phyloP scores from a whole-genome alignment of 2,888 invertebrate genomes.

The Andrena marginata region DNA sequence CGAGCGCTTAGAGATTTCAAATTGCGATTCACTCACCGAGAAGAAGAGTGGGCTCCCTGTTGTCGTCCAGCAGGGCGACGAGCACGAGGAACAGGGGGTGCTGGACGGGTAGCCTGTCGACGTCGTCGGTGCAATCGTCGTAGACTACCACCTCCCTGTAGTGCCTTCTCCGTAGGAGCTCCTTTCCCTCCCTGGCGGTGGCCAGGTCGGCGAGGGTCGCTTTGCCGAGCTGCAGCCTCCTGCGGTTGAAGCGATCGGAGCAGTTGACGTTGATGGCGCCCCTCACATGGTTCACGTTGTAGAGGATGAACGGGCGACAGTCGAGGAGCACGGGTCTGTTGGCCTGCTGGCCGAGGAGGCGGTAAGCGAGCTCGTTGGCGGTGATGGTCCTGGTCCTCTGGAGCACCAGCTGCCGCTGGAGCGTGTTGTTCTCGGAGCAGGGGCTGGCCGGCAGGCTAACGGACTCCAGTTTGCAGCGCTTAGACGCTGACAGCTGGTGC shows the following conservation, averaged over 20 bases:
- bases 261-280: constrained; percentile 91
- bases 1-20: neutral
- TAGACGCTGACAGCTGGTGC: constrained; percentile 81
- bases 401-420: constrained; percentile 86
- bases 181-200: constrained; percentile 88
- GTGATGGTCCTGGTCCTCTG: constrained; percentile 86
- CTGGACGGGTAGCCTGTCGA: constrained; percentile 87
- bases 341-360: constrained; percentile 76
- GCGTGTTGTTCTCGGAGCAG: constrained; percentile 86
- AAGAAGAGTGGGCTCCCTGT: constrained; percentile 88
- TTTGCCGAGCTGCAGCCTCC: constrained; percentile 89
- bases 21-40: constrained; percentile 87
- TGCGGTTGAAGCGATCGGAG: constrained; percentile 89
- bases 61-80: constrained; percentile 89
- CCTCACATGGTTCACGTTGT: constrained; percentile 89
- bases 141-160: constrained; percentile 89
- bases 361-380: constrained; percentile 86
- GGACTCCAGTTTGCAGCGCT: constrained; percentile 87
- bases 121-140: constrained; percentile 89
- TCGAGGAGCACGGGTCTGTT: constrained; percentile 86
- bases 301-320: constrained; percentile 90
- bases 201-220: constrained; percentile 89
- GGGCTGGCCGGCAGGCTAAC: constrained; percentile 86
- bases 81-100: constrained; percentile 89
- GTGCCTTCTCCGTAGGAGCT: constrained; percentile 86